Base-by-base conservation (phyloP, 2,888 invertebrate genomes). In the Ichneumoninae sp. region DNA sequence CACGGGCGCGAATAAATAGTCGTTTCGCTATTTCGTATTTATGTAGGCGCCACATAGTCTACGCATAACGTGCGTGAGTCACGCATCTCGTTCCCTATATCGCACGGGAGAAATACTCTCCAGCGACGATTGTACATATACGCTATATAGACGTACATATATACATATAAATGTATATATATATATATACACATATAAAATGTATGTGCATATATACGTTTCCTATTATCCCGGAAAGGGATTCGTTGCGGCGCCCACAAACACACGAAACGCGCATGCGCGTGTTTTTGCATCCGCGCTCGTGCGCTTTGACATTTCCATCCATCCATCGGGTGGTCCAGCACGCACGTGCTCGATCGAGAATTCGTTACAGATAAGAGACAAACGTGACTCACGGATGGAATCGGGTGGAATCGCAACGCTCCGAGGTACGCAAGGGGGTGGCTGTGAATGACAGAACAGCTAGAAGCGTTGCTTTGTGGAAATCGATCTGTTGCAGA, bases 311-410 rank as follows among this genome's bases (percentile, higher is more conserved):
- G 33, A 63, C 63, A 75, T 75, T 75, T 75, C 47, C 65, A 75
- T 65, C 33, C 63, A 74, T 74, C 50, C 66, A 8, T 36, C 36
- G 66, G 63, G 66, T 66, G 76, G 76, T 76, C 76, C 66, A 66
- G 76, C 33, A 36, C 76, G 66, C 76, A 83, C 75, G 66, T 65
- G 81, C 52, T 81, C 75, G 60, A 81, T 81, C 76, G 75, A 33
- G 63, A 79, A 83, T 85, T 81, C 81, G 83, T 85, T 63, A 81
- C 68, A 85, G 83, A 85, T 81, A 83, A 83, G 81, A 54, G 81
- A 76, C 47, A 52, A 68, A 83, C 85, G 81, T 85, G 85, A 85
- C 83, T 83, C 85, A 85, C 79, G 75, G 10, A 63, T 63, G 33
- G 63, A 66, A 63, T 66, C 71, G 36, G 52, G 71, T 76, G 66